phyloP scores from a whole-genome alignment of 1,140 invertebrate genomes.

The Papilio machaon region DNA sequence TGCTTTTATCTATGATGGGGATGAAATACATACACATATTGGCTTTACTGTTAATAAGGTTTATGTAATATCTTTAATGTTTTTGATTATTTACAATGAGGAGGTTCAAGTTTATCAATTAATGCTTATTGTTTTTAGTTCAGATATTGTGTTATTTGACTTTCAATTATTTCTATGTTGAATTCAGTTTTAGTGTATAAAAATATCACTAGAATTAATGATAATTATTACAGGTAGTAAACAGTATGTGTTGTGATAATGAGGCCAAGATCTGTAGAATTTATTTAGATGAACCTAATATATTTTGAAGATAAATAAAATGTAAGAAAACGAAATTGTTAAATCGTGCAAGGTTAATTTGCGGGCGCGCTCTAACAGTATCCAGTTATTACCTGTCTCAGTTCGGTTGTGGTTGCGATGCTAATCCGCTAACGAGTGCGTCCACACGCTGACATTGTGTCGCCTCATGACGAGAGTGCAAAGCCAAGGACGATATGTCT shows the following conservation, averaged over 20 bases:
- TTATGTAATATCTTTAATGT: too few species aligned
- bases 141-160: background rate
- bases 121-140: background rate
- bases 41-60: too few species aligned
- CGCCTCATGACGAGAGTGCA: background rate
- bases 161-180: background rate
- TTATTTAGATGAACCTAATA: background rate
- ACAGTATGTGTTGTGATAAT: background rate
- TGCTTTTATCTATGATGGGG: too few species aligned
- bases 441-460: slow-evolving; percentile 13
- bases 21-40: too few species aligned
- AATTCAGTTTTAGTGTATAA: background rate
- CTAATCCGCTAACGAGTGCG: slow-evolving; percentile 18
- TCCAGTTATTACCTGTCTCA: slow-evolving; percentile 49
- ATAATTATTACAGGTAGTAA: background rate
- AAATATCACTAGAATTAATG: background rate
- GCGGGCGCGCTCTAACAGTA: slow-evolving; percentile 52
- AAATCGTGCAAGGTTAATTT: slow-evolving; percentile 60
- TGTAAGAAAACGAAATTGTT: slow-evolving; percentile 50
- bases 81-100: too few species aligned
- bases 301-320: slow-evolving; percentile 19
- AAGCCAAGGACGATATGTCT: slow-evolving; percentile 2
- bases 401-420: background rate
- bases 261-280: background rate
- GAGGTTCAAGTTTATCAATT: background rate